A percentile compares a stretch with the other conserved stretches of the same genome.
Conservation (phyloP, 2,797 vertebrate genomes). For the Lepilemur septentrionalis region DNA sequence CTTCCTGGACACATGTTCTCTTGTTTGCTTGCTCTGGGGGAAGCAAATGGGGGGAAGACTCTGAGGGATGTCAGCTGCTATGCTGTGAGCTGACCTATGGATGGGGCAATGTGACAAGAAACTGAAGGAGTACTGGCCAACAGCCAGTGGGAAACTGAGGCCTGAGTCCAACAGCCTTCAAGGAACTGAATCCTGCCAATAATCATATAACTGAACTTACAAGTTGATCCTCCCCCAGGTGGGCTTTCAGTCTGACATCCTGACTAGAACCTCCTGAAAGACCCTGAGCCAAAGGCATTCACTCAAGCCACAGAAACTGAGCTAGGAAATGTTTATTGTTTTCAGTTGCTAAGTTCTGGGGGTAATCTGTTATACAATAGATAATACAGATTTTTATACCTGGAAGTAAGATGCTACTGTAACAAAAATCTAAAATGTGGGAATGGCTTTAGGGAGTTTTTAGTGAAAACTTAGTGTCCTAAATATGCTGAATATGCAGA, state of each 20-base stretch:
- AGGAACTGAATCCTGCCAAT: not conserved
- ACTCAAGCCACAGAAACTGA: not conserved
- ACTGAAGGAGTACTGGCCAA: not conserved
- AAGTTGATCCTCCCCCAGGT: not conserved
- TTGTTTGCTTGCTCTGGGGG: not conserved
- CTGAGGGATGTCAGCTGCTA: not conserved
- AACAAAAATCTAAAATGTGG: constrained; percentile 29
- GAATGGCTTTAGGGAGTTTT: not conserved
- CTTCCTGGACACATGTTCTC: not conserved
- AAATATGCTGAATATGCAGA: not conserved
- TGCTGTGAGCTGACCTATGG: not conserved
- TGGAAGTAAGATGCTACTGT: not conserved
- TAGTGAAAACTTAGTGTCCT: not conserved
- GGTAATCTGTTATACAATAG: not conserved
- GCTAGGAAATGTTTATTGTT: not conserved
- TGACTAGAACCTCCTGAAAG: not conserved
- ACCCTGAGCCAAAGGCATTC: not conserved
- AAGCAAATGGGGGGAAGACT: too few species aligned
- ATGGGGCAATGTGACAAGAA: not conserved
- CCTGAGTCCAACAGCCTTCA: not conserved
- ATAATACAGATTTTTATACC: not conserved
- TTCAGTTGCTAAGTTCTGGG: not conserved
- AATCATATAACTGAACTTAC: not conserved
- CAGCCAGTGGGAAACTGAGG: not conserved
- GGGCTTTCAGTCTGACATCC: not conserved